Evolutionary conservation across 92 coral and sea anemone genomes (phyloP), one percentile per base, ranked within the genome.

Genomic region (Actinernus sp.): DNA sequence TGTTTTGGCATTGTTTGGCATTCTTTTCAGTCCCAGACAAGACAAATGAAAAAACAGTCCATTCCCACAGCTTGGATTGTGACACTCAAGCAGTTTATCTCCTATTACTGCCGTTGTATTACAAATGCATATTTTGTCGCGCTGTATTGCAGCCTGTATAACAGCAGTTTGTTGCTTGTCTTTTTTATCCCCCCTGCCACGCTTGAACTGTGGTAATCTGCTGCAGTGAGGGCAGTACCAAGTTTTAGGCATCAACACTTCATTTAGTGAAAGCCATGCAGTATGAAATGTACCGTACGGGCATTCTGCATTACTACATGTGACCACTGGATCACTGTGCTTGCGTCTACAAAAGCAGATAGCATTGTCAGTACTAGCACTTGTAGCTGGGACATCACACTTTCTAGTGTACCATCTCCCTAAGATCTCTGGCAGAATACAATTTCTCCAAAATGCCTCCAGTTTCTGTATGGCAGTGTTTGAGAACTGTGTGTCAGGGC

Each of bases 351-450:
- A 81, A 71, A 37, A 81, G 57, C 81, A 64, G 40, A 55, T 58
- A 21, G 58, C 61, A 24, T 24, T n/a, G n/a, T n/a, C n/a, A n/a
- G n/a, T n/a, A n/a, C 41, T 36, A 14, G 7, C 8, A 36, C 41
- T 36, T 36, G 8, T 27, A 70, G 17, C 45, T n/a, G 18, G 49
- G 36, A 61, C 41, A 41, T 50, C 55, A 32, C 46, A 61, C 33
- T 52, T 73, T 47, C 87, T 77, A 37, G 87, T 51, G 79, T 77
- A 88, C 90, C 87, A 73, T 33, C 93, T 61, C 44, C 74, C 81
- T 39, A 81, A 44, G 24, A 87, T 61, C 59, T 81, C 88, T 0
- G 81, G 85, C 7, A 81, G 64, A 23, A 86, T 60, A 61, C 84
- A 87, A 53, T 56, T 74, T 48, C 75, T 59, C 84, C 92, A 87